Evolutionary conservation across 2,797 vertebrate species (phyloP).

Genomic region (Natrix natrix): DNA sequence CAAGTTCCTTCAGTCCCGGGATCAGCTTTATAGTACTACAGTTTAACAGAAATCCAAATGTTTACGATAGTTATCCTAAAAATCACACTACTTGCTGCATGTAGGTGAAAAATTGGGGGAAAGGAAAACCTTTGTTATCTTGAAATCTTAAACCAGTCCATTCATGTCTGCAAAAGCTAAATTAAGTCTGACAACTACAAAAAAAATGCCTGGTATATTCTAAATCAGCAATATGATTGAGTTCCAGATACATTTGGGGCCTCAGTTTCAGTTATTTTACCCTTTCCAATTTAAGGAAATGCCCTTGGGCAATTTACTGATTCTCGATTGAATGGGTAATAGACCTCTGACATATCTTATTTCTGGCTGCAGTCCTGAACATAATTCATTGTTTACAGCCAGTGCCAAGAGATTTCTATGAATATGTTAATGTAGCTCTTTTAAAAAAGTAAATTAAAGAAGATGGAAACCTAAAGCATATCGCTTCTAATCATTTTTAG

Average conservation of each 20-base stretch:
- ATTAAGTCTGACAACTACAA: slow-evolving; percentile 58
- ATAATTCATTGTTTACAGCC: slow-evolving; percentile 70
- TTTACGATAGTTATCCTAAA: rapidly evolving
- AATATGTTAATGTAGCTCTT: slow-evolving; percentile 51
- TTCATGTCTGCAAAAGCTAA: slow-evolving; percentile 47
- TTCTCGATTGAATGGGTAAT: slow-evolving; percentile 64
- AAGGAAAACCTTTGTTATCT: neutral
- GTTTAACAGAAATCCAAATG: slow-evolving; percentile 2
- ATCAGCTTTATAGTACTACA: neutral
- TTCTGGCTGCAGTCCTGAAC: slow-evolving; percentile 65
- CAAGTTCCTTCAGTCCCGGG: neutral
- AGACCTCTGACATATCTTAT: slow-evolving; percentile 69
- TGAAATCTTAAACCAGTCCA: slow-evolving; percentile 21
- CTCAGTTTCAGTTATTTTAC: slow-evolving; percentile 67
- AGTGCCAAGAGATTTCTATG: slow-evolving; percentile 58
- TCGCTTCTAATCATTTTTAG: slow-evolving; percentile 60
- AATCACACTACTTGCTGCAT: neutral
- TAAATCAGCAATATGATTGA: slow-evolving; percentile 69
- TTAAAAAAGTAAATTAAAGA: slow-evolving; percentile 33
- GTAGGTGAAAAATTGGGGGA: neutral
- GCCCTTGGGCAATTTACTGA: slow-evolving; percentile 63
- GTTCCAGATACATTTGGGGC: slow-evolving; percentile 38
- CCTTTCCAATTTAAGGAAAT: slow-evolving; percentile 68
- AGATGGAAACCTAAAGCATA: slow-evolving; percentile 57
- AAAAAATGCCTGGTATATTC: slow-evolving; percentile 30